A percentile compares a stretch with the other conserved stretches of the same genome.
Conservation (phyloP, 2,797 vertebrate genomes). For the Salmo trutta region DNA sequence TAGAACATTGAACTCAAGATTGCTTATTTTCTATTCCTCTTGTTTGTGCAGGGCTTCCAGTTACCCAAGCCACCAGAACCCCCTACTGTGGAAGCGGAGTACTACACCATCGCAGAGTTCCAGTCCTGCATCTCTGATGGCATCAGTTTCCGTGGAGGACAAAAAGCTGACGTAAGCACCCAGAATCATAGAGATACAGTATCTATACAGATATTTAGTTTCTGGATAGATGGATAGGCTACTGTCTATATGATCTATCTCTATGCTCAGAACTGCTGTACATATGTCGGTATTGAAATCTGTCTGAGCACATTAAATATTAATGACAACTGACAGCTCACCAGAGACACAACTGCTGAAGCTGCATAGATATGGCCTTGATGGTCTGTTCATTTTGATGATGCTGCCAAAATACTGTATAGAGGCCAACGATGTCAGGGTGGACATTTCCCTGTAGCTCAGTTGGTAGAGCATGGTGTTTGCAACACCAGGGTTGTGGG, state of each 20-base stretch:
- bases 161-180: constrained; percentile 95
- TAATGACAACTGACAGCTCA: constrained; percentile 25
- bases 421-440: constrained; percentile 4
- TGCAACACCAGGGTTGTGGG: no score
- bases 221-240: not conserved
- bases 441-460: no score
- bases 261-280: not conserved
- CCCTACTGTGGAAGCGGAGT: constrained; percentile 98
- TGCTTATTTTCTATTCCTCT: constrained; percentile 8
- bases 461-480: no score
- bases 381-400: constrained; percentile 38
- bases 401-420: constrained; percentile 25
- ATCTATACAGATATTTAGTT: not conserved
- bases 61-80: constrained; percentile 98
- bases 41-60: constrained; percentile 85
- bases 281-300: constrained; percentile 40
- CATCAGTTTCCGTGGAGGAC: constrained; percentile 98
- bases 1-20: not conserved
- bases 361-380: constrained; percentile 43
- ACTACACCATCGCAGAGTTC: constrained; percentile 99
- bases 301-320: constrained; percentile 40
- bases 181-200: not conserved
- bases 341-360: constrained; percentile 31
- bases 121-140: constrained; percentile 98
- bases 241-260: not conserved